A percentile compares a stretch with the other conserved stretches of the same genome.
Evolutionary conservation across 2,113 vertebrate genomes (phyloP).

Genomic region (Pseudorectes ferrugineus): DNA sequence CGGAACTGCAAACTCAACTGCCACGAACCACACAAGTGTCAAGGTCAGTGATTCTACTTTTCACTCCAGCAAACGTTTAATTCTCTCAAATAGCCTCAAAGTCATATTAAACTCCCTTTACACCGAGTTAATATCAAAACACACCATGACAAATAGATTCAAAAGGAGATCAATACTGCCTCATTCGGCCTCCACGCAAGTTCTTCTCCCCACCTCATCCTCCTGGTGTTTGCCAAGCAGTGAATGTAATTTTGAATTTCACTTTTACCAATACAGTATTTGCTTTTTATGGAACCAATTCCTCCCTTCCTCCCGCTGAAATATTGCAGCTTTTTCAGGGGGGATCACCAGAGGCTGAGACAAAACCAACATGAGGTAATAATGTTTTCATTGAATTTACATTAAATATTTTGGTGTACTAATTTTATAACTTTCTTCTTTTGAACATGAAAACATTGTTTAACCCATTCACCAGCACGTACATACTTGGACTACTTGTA

Average conservation of each 20-base stretch:
- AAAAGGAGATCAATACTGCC: not conserved
- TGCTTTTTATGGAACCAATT: not conserved
- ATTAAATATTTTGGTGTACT: not conserved
- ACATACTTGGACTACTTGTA: not conserved
- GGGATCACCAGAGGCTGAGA: not conserved
- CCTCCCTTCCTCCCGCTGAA: not conserved
- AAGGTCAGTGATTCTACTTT: not conserved
- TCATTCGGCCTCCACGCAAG: not conserved
- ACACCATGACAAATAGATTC: not conserved
- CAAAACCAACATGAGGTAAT: not conserved
- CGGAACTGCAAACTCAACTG: slow-evolving; percentile 2
- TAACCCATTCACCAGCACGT: slow-evolving; percentile 60
- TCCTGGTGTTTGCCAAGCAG: not conserved
- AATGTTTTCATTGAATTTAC: not conserved
- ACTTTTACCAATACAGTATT: not conserved
- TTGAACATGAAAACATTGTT: not conserved
- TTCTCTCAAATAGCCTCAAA: not conserved
- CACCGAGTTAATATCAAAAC: not conserved
- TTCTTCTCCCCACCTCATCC: not conserved
- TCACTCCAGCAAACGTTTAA: not conserved
- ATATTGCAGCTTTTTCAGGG: not conserved
- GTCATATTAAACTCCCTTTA: not conserved
- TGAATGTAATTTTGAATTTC: not conserved
- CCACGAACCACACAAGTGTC: not conserved
- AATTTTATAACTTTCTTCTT: not conserved